These are phyloP conservation scores for Narcine bancroftii DNA, from an alignment of 2,113 vertebrate species.

Conservation along the genomic window DNA sequence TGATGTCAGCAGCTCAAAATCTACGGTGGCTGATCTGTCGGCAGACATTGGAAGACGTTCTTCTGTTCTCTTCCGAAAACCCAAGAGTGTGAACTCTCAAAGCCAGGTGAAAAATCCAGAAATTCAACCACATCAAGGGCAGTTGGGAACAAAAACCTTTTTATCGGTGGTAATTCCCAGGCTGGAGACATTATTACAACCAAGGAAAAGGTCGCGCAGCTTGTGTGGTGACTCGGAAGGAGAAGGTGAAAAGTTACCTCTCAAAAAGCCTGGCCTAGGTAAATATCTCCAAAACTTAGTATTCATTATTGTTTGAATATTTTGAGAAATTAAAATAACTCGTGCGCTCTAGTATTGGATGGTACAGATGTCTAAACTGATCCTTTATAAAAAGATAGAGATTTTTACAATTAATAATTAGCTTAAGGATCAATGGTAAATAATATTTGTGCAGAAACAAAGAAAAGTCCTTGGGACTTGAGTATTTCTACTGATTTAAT, in stretches of 20 bases:
- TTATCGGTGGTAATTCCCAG: conserved; percentile 95
- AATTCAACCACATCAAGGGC: conserved; percentile 67
- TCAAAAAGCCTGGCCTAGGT: conserved; percentile 84
- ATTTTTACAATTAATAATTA: background rate
- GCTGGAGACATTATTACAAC: conserved; percentile 91
- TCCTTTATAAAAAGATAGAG: background rate
- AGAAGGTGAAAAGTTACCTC: conserved; percentile 66
- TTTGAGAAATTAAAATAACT: background rate
- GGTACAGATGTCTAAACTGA: background rate
- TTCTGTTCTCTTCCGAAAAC: conserved; percentile 86
- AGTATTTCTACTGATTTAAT: no score
- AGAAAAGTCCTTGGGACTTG: background rate
- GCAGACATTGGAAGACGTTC: conserved; percentile 78
- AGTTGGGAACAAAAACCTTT: conserved; percentile 92
- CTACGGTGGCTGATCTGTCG: conserved; percentile 73
- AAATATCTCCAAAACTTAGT: conserved; percentile 41
- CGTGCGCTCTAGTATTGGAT: background rate
- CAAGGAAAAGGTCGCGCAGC: conserved; percentile 87
- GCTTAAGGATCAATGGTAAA: background rate
- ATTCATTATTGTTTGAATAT: background rate
- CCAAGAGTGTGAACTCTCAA: conserved; percentile 76
- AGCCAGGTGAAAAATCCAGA: conserved; percentile 69
- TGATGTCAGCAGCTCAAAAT: conserved; percentile 74
- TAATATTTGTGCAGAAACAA: background rate
- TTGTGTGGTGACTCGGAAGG: conserved; percentile 67